These are phyloP conservation scores for Epinephelus lanceolatus DNA, from an alignment of 2,113 vertebrate genomes.

Conservation along the genomic window DNA sequence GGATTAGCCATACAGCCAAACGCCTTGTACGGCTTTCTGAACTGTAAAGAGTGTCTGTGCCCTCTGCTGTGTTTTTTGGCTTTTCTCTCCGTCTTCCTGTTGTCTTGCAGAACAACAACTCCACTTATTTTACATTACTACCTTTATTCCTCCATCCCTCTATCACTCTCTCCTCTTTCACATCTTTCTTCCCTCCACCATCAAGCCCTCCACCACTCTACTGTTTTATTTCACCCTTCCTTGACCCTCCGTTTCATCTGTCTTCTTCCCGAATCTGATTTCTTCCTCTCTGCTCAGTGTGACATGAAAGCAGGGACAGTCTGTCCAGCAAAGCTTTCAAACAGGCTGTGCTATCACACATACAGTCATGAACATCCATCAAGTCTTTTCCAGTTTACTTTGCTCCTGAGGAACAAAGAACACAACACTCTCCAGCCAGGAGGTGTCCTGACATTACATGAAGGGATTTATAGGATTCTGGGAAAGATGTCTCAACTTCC, in stretches of 20 bases:
- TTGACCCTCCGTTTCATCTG: not conserved
- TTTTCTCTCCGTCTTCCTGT: not conserved
- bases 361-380: conserved; percentile 6
- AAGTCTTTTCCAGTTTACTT: not conserved
- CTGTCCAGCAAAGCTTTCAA: not conserved
- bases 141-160: not conserved
- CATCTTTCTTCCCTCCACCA: not conserved
- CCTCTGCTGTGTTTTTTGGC: not conserved
- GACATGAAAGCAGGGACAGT: not conserved
- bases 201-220: not conserved
- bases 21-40: not conserved
- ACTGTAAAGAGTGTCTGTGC: not conserved
- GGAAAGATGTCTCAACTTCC: conserved; percentile 28
- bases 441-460: not conserved
- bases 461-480: not conserved
- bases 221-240: not conserved
- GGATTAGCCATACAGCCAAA: not conserved
- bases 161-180: not conserved
- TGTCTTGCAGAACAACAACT: not conserved
- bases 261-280: not conserved
- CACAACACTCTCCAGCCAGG: not conserved
- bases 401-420: not conserved
- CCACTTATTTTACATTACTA: not conserved
- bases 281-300: not conserved
- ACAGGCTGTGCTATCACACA: not conserved